Evolutionary conservation across 2,113 vertebrate genomes (phyloP).

Genomic region (Lamprotornis superbus): DNA sequence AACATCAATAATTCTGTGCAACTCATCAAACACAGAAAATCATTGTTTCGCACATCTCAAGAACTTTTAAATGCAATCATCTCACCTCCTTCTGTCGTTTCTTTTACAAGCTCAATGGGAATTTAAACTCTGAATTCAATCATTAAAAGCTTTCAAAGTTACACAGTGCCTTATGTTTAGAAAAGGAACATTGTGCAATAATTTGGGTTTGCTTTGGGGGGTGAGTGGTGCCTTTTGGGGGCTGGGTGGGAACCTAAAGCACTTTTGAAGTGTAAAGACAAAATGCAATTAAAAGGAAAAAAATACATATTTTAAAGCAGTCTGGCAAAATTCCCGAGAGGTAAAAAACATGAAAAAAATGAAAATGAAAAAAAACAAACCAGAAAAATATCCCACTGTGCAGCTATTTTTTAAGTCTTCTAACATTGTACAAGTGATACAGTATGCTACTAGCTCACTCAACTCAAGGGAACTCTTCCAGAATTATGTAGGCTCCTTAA

Average conservation of each 20-base stretch:
- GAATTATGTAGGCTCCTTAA: not conserved
- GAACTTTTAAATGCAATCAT: not conserved
- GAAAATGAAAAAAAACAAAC: not conserved
- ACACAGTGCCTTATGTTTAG: not conserved
- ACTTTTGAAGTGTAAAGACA: not conserved
- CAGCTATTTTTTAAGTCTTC: not conserved
- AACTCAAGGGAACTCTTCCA: not conserved
- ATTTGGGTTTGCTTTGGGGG: fast-evolving
- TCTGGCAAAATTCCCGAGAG: not conserved
- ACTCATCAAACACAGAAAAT: not conserved
- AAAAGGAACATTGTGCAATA: not conserved
- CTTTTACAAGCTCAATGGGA: not conserved
- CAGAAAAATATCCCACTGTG: not conserved
- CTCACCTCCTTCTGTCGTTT: not conserved
- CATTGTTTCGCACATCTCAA: not conserved
- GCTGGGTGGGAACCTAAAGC: not conserved
- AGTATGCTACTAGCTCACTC: not conserved
- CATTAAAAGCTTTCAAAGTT: not conserved
- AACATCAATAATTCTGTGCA: not conserved
- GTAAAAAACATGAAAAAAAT: not conserved
- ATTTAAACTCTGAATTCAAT: not conserved
- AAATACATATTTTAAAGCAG: not conserved
- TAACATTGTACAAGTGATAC: not conserved
- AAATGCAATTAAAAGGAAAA: not conserved
- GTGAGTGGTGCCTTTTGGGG: not conserved